Evolutionary conservation across 30 jellyfish, hydroid and myxozoan species (phyloP).

Genomic region (Clytia hemisphaerica): DNA sequence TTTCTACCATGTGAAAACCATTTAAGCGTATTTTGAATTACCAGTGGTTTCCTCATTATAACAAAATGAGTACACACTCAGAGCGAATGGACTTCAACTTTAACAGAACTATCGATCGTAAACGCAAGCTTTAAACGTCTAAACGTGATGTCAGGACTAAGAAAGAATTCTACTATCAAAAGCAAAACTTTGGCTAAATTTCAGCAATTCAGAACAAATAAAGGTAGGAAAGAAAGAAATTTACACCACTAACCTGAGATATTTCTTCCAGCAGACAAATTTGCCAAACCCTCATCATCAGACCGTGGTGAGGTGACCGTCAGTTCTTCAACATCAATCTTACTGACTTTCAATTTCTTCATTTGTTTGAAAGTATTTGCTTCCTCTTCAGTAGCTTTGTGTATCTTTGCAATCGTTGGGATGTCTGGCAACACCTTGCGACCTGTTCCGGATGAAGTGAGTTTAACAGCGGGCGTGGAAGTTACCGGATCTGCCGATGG

Average conservation of each 20-base stretch:
- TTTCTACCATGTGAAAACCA: too few species aligned
- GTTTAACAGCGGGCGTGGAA: background rate
- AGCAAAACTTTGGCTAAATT: too few species aligned
- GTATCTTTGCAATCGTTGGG: background rate
- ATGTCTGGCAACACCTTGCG: background rate
- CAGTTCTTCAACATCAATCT: constrained; percentile 3
- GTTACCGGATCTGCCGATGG: background rate
- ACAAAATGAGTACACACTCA: too few species aligned
- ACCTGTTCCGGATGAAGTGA: background rate
- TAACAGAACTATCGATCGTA: too few species aligned
- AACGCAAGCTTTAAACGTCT: too few species aligned
- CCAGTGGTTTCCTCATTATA: too few species aligned
- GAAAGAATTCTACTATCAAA: too few species aligned
- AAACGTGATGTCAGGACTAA: too few species aligned
- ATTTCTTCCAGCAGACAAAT: constrained; percentile 13
- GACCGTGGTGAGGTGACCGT: background rate
- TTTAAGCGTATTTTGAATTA: too few species aligned
- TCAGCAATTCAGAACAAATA: too few species aligned
- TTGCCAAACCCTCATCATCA: constrained; percentile 3
- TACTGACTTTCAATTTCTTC: constrained; percentile 1
- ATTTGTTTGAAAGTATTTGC: background rate
- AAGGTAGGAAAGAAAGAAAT: too few species aligned
- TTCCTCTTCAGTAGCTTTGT: constrained; percentile 1
- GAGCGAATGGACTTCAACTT: too few species aligned
- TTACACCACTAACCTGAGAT: constrained; percentile 10